Evolutionary conservation across 2,113 vertebrate genomes (phyloP).

Genomic region (Passer montanus): DNA sequence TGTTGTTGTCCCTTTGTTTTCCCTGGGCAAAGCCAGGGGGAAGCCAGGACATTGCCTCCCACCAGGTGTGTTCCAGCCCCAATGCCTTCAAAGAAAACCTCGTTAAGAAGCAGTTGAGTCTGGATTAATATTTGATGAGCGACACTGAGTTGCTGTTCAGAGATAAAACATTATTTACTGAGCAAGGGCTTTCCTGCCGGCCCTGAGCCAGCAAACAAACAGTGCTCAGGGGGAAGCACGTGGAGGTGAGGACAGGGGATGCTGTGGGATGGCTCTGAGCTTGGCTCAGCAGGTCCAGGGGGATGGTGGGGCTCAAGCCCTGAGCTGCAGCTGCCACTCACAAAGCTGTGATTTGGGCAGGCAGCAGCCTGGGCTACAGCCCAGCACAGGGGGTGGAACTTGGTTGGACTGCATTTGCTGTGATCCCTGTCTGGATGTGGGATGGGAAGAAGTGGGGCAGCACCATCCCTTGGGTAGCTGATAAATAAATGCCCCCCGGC

Average conservation of each 20-base stretch:
- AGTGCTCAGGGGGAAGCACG: rapidly evolving
- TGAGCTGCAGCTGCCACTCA: not conserved
- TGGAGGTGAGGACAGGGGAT: not conserved
- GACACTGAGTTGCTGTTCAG: not conserved
- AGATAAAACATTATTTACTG: conserved; percentile 12
- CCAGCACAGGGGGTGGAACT: not conserved
- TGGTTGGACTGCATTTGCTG: not conserved
- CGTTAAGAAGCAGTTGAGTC: not conserved
- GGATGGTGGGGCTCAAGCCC: not conserved
- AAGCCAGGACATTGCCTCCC: not conserved
- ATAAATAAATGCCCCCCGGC: not conserved
- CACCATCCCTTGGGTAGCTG: not conserved
- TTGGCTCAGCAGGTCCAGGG: not conserved
- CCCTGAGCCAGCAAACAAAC: not conserved
- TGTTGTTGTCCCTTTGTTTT: not conserved
- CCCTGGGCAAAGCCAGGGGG: not conserved
- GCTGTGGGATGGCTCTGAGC: not conserved
- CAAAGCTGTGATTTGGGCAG: not conserved
- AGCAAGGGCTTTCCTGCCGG: not conserved
- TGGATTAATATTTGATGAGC: conserved; percentile 52
- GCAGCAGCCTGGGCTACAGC: not conserved
- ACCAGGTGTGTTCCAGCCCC: not conserved
- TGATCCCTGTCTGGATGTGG: rapidly evolving
- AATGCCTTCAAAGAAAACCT: not conserved
- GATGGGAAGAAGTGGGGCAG: not conserved